Conservation (phyloP, 2,888 invertebrate species). For the Troides aeacus region DNA sequence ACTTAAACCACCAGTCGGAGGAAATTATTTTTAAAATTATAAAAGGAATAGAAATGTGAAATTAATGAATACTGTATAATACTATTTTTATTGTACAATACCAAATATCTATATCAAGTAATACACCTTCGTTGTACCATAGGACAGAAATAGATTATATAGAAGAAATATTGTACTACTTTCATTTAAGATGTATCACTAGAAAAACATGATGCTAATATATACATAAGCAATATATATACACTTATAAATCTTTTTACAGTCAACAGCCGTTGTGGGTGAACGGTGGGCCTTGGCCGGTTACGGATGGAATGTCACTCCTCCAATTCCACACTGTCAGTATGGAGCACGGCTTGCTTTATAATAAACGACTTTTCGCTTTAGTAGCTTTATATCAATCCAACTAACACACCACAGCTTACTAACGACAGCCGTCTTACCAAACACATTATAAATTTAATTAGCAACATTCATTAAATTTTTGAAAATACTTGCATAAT, state of each 20-base stretch:
- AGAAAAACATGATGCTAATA: constrained; percentile 28
- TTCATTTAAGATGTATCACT: not conserved
- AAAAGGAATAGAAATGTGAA: too few relatives aligned
- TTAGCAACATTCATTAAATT: not conserved
- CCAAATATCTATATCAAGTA: too few relatives aligned
- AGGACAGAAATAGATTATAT: not conserved
- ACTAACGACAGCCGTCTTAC: constrained; percentile 9
- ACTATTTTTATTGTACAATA: too few relatives aligned
- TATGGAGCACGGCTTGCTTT: constrained; percentile 28
- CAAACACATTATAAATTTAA: not conserved
- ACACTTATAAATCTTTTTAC: constrained; percentile 34
- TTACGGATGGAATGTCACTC: constrained; percentile 37
- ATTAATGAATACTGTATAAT: too few relatives aligned
- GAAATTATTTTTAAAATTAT: too few relatives aligned
- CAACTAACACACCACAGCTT: constrained; percentile 5
- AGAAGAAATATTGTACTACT: not conserved
- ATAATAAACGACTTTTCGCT: constrained; percentile 24
- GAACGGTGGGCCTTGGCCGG: constrained; percentile 54
- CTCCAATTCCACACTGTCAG: constrained; percentile 41
- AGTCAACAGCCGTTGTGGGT: constrained; percentile 40
- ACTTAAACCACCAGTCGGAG: too few relatives aligned
- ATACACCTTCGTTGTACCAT: not conserved
- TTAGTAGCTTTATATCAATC: constrained; percentile 27
- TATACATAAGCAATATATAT: constrained; percentile 6
- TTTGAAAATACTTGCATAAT: constrained; percentile 9